These are phyloP conservation scores for Pseudopodoces humilis DNA, from an alignment of 2,113 vertebrate genomes.

Conservation along the genomic window DNA sequence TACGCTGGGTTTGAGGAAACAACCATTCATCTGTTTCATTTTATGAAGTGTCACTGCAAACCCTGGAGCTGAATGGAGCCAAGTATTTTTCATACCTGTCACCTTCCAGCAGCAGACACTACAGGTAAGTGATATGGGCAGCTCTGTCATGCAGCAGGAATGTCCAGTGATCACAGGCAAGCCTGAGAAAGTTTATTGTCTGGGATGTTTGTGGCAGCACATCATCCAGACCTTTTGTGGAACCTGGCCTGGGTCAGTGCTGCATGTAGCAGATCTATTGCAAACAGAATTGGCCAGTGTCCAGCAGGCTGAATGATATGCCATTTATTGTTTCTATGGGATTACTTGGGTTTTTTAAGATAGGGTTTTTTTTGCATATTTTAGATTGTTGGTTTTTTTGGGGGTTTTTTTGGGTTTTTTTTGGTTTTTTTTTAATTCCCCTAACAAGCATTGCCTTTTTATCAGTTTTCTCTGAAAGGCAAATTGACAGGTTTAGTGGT, in stretches of 20 bases:
- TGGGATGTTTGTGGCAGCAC: background rate
- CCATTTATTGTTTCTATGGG: background rate
- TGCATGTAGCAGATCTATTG: background rate
- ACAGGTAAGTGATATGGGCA: background rate
- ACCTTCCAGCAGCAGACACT: background rate
- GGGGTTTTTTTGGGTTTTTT: fast-evolving
- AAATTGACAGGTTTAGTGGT: background rate
- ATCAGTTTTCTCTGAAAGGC: background rate
- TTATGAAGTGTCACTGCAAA: background rate
- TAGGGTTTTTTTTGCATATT: fast-evolving
- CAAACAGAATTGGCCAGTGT: background rate
- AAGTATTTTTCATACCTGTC: background rate
- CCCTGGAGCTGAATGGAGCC: background rate
- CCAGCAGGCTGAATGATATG: background rate
- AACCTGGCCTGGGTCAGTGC: background rate
- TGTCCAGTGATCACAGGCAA: background rate
- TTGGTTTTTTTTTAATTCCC: background rate
- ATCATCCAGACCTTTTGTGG: background rate
- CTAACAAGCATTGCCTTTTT: background rate
- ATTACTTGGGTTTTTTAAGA: background rate
- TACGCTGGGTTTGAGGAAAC: background rate
- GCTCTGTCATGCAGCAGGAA: background rate
- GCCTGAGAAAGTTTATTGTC: background rate
- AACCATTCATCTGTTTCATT: background rate
- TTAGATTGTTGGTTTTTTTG: background rate